Evolutionary conservation across 2,797 vertebrate genomes (phyloP).

Genomic region (Brachyalestes nurse): DNA sequence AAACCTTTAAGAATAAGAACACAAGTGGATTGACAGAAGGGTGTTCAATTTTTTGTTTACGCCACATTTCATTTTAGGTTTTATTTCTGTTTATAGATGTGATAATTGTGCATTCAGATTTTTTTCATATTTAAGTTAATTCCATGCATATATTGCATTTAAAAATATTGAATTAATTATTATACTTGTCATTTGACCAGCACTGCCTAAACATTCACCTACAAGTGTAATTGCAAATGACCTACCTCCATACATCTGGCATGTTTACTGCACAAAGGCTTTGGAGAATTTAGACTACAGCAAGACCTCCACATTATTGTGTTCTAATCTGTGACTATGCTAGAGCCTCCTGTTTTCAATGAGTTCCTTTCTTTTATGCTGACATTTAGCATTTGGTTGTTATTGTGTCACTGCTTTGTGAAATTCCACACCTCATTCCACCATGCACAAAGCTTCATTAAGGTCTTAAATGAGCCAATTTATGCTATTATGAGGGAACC

Average conservation of each 20-base stretch:
- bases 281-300: not conserved
- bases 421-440: not conserved
- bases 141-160: too few relatives aligned
- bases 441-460: not conserved
- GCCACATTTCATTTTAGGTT: too few relatives aligned
- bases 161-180: too few relatives aligned
- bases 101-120: too few relatives aligned
- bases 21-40: too few relatives aligned
- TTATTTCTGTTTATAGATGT: too few relatives aligned
- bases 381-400: not conserved
- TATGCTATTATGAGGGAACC: not conserved
- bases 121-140: too few relatives aligned
- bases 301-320: not conserved
- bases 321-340: not conserved
- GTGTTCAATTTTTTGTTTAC: too few relatives aligned
- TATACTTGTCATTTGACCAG: too few relatives aligned
- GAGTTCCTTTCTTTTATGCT: not conserved
- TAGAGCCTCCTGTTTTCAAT: not conserved
- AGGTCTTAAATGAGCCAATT: constrained; percentile 2
- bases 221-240: not conserved
- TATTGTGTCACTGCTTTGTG: constrained; percentile 1
- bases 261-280: too few relatives aligned
- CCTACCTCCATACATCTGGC: not conserved
- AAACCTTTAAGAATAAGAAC: too few relatives aligned
- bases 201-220: not conserved